Percentiles rank a stretch among this genome's conserved stretches.
These are phyloP conservation scores for Esox niger DNA, from an alignment of 2,113 vertebrate species.

Conservation along the genomic window DNA sequence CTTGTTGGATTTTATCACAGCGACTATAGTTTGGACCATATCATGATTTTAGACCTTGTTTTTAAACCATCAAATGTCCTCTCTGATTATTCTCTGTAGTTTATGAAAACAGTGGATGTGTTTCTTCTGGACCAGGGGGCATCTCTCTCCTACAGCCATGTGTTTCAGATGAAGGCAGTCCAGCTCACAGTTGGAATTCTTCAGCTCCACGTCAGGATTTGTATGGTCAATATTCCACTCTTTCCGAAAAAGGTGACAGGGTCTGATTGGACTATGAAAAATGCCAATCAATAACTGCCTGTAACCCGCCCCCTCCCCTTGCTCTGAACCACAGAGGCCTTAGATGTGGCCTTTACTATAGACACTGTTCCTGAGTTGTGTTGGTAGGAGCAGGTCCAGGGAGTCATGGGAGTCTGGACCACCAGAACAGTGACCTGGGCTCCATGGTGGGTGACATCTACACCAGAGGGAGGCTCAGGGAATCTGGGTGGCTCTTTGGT, in stretches of 20 bases:
- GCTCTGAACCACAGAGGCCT: background rate
- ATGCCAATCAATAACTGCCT: background rate
- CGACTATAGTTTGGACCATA: background rate
- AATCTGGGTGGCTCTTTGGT: conserved; percentile 58
- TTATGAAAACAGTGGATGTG: background rate
- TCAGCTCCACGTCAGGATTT: background rate
- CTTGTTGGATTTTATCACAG: background rate
- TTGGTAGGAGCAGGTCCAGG: conserved; percentile 31
- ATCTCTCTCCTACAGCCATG: background rate
- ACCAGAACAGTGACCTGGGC: conserved; percentile 55
- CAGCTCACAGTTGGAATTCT: background rate
- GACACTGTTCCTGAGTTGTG: background rate
- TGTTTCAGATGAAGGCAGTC: background rate
- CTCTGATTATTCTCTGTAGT: background rate
- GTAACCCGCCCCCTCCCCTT: background rate
- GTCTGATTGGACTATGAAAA: background rate
- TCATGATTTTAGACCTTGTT: background rate
- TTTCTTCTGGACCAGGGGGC: background rate
- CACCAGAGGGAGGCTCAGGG: conserved; percentile 54
- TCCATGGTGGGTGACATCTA: conserved; percentile 56
- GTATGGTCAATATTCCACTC: background rate
- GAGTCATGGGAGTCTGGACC: conserved; percentile 46
- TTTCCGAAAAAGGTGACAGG: background rate
- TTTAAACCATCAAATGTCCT: background rate
- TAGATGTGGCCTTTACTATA: background rate